Conservation (phyloP, 1,140 invertebrate genomes). For the Drosophila mojavensis region DNA sequence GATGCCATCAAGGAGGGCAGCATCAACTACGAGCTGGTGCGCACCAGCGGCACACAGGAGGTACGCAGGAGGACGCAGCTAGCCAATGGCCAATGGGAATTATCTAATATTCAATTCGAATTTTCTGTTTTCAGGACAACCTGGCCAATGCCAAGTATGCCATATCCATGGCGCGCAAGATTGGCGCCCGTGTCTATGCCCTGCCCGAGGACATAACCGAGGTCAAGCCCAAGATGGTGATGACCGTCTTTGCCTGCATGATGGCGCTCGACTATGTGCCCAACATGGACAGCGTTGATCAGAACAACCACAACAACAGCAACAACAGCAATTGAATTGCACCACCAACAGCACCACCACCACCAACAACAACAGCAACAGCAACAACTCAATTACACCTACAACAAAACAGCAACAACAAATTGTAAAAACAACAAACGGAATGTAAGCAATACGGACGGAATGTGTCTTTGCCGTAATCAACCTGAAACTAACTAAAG, state of each 20-base stretch:
- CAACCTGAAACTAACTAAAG: conserved; percentile 29
- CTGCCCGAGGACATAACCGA: conserved; percentile 99
- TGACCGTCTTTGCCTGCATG: conserved; percentile 99
- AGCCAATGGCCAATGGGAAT: not conserved
- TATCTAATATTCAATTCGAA: not conserved
- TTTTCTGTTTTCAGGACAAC: conserved; percentile 89
- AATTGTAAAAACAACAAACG: conserved; percentile 1
- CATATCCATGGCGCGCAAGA: conserved; percentile 98
- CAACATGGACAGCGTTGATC: conserved; percentile 88
- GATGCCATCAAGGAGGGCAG: conserved; percentile 98
- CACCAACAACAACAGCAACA: conserved; percentile 58
- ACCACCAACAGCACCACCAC: conserved; percentile 35
- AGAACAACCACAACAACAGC: conserved; percentile 79
- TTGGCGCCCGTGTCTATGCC: conserved; percentile 98
- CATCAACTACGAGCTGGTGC: conserved; percentile 96
- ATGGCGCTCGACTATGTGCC: conserved; percentile 98
- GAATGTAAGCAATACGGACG: conserved; percentile 9
- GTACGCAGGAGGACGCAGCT: conserved; percentile 85
- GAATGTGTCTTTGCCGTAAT: conserved; percentile 22
- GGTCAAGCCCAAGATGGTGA: conserved; percentile 99
- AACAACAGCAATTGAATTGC: conserved; percentile 62
- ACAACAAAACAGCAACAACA: conserved; percentile 23
- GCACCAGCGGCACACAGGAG: conserved; percentile 91
- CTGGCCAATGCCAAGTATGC: conserved; percentile 99
- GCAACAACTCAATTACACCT: conserved; percentile 41